Evolutionary conservation across 2,888 invertebrate genomes (phyloP).

Genomic region (Clunio marinus): DNA sequence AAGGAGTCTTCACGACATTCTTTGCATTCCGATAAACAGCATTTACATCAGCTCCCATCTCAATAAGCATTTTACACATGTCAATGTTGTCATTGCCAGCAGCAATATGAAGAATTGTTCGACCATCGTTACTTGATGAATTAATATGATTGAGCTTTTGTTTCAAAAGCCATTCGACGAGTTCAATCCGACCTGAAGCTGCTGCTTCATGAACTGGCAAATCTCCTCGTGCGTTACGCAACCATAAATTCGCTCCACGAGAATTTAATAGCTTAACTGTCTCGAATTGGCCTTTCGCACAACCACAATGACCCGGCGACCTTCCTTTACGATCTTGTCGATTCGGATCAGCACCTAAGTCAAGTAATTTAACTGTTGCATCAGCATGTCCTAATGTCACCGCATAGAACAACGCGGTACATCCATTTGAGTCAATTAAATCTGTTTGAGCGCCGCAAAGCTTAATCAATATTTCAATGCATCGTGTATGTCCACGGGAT

Average conservation of each 20-base stretch:
- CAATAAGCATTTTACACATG: constrained; percentile 81
- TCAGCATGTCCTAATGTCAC: constrained; percentile 94
- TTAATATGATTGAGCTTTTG: constrained; percentile 79
- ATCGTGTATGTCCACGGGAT: constrained; percentile 89
- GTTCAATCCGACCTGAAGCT: constrained; percentile 80
- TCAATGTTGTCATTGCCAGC: constrained; percentile 91
- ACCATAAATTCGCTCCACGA: constrained; percentile 84
- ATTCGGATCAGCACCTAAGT: constrained; percentile 85
- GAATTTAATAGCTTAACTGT: constrained; percentile 69
- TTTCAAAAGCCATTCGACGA: constrained; percentile 82
- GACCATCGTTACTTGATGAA: constrained; percentile 87
- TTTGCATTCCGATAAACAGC: constrained; percentile 76
- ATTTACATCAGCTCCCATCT: constrained; percentile 80
- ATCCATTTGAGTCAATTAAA: constrained; percentile 87
- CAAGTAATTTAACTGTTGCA: constrained; percentile 82
- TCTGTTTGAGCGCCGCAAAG: constrained; percentile 86
- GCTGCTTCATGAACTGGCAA: constrained; percentile 95
- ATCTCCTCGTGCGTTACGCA: constrained; percentile 89
- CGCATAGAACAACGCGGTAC: constrained; percentile 94
- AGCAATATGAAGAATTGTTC: constrained; percentile 89
- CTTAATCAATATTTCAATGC: constrained; percentile 81
- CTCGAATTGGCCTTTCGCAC: constrained; percentile 91
- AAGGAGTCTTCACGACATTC: constrained; percentile 80
- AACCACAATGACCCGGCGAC: constrained; percentile 91
- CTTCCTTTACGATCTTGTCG: constrained; percentile 89